Conservation (phyloP, 2,113 vertebrate genomes). For the Galemys pyrenaicus region DNA sequence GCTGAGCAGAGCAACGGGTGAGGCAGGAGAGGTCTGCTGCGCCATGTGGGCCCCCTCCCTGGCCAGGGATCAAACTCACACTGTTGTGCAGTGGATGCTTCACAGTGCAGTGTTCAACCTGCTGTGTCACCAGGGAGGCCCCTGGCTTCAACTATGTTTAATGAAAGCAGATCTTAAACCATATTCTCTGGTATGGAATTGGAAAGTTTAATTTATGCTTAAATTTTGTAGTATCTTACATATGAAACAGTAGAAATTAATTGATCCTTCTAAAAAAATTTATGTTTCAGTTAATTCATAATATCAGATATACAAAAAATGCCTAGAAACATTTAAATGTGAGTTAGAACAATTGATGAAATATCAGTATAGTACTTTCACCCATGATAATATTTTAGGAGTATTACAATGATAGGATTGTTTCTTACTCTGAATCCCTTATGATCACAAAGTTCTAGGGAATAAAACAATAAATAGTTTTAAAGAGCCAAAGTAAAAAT, state of each 20-base stretch:
- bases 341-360: not conserved
- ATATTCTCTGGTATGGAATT: not conserved
- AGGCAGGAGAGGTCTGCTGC: no score
- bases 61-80: no score
- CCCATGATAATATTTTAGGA: not conserved
- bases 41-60: no score
- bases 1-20: no score
- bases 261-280: not conserved
- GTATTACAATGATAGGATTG: not conserved
- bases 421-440: not conserved
- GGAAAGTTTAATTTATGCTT: not conserved
- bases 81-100: no score
- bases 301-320: not conserved
- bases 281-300: constrained; percentile 25
- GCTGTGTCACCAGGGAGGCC: no score
- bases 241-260: constrained; percentile 39
- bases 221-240: not conserved
- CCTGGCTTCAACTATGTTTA: not conserved
- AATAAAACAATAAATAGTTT: constrained; percentile 27
- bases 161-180: not conserved
- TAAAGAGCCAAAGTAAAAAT: not conserved
- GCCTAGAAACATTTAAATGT: not conserved
- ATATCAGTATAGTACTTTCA: not conserved
- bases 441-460: not conserved
- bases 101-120: no score